Base-by-base conservation (phyloP, 2,888 invertebrate genomes). In the Chrysina gloriosa region DNA sequence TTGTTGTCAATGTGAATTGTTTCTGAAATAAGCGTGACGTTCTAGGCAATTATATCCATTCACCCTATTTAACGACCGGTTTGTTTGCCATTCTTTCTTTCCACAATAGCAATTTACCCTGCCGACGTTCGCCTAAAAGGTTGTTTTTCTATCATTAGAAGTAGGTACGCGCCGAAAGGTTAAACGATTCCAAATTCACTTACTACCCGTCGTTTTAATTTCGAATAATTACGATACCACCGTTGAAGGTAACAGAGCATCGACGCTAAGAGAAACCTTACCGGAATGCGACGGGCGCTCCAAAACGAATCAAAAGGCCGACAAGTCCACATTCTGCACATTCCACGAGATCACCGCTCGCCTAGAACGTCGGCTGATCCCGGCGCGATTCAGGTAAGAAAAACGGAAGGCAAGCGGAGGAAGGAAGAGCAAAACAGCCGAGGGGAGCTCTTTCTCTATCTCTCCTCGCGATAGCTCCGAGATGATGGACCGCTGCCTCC, bases 251-350 rank as follows among this genome's bases (percentile, higher is more conserved):
- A n/a, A n/a, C n/a, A n/a, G n/a, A n/a, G n/a, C n/a, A n/a, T n/a
- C n/a, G n/a, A n/a, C n/a, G n/a, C n/a, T n/a, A n/a, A n/a, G n/a
- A 11, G 11, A 3, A 34, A 34, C 47, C 47, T 23, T 5, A n/a
- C n/a, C 23, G 58, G 58, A 39, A 58, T 58, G 58, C 58, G 25
- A 52, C 58, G 58, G 39, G 39, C 58, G 58, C 58, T 58, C 58
- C 58, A 58, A 58, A 58, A 58, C 58, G 58, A 58, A 58, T 58
- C 39, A 58, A 58, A 58, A 58, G 58, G 58, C 58, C 58, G 58
- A 58, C 58, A 58, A 58, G 58, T 58, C 58, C 16, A 23, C 58
- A 58, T 58, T 58, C 58, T 58, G 58, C 58, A 58, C 58, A 58
- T 58, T 39, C 58, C 58, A 58, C 58, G 39, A 39, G 58, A 39